Base-by-base conservation (phyloP, 1,140 invertebrate species). In the Solenopsis invicta region DNA sequence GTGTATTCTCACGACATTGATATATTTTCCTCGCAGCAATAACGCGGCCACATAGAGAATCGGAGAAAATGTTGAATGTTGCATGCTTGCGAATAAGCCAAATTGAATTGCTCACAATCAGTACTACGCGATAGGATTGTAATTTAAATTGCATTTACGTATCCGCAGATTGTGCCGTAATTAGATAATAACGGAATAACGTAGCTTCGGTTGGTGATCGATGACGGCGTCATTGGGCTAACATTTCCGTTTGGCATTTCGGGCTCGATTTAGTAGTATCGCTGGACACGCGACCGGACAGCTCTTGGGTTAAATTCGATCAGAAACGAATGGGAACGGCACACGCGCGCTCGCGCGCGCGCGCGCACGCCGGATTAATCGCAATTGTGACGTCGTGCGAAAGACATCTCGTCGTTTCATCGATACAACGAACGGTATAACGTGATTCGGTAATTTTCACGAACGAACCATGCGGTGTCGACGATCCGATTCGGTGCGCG, bases 381-480 rank as follows among this genome's bases (percentile, higher is more conserved):
- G 45, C 72, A 50, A 80, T 80, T 88, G 87, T 88, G 67, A 77
- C 80, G 48, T 74, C 69, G 80, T 45, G 54, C 56, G 69, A 75
- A 75, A 84, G 80, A 84, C 69, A 56, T 72, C 80, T 61, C 80
- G 61, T 69, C 64, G 64, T 52, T 56, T 45, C 62, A 54, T 45
- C 76, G 88, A 81, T 72, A 64, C 59, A 24, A 41, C 5, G 37
- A 41, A 34, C 80, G 75, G 8, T 45, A 72, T 24, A 71, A 45
- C 24, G 13, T 45, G 88, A 86, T 72, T 66, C 76, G 64, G 41
- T 87, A 54, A 89, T 89, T 89, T 89, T 71, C 85, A 82, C 84
- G 50, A 24, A 41, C 12, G 74, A 71, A 56, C n/a, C 34, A 2
- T 12, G 48, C 21, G 69, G 67, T 16, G 66, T 37, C 77, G 62